phyloP scores from a whole-genome alignment of 1,140 invertebrate species.

The Drosophila mauritiana region DNA sequence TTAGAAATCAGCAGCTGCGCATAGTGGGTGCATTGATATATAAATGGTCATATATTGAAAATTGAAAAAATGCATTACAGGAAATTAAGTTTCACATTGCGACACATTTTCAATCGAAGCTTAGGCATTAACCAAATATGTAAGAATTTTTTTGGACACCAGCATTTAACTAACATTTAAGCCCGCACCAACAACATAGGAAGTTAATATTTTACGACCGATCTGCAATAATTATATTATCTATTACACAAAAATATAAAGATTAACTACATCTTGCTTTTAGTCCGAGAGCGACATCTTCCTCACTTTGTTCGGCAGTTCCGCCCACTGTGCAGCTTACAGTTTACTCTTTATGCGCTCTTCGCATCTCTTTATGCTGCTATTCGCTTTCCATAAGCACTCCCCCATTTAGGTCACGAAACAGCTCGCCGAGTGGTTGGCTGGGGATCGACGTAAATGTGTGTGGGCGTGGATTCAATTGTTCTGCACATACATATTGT shows the following conservation, averaged over 20 bases:
- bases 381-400: background rate
- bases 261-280: too few species aligned
- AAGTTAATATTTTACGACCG: too few species aligned
- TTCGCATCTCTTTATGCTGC: conserved; percentile 19
- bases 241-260: too few species aligned
- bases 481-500: conserved; percentile 61
- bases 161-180: too few species aligned
- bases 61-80: too few species aligned
- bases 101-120: too few species aligned
- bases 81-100: too few species aligned
- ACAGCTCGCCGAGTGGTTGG: conserved; percentile 41
- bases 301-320: background rate
- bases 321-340: conserved; percentile 2
- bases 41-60: too few species aligned
- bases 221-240: too few species aligned
- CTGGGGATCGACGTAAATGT: conserved; percentile 34
- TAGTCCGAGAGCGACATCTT: background rate
- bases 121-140: too few species aligned
- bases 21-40: background rate
- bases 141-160: too few species aligned
- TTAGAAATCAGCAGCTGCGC: conserved; percentile 1
- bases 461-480: conserved; percentile 71
- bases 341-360: conserved; percentile 4
- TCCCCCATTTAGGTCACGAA: conserved; percentile 25
- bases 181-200: too few species aligned